Evolutionary conservation across 2,797 vertebrate genomes (phyloP), one percentile per base, ranked within the genome.

Genomic region (Calcarius lapponicus): DNA sequence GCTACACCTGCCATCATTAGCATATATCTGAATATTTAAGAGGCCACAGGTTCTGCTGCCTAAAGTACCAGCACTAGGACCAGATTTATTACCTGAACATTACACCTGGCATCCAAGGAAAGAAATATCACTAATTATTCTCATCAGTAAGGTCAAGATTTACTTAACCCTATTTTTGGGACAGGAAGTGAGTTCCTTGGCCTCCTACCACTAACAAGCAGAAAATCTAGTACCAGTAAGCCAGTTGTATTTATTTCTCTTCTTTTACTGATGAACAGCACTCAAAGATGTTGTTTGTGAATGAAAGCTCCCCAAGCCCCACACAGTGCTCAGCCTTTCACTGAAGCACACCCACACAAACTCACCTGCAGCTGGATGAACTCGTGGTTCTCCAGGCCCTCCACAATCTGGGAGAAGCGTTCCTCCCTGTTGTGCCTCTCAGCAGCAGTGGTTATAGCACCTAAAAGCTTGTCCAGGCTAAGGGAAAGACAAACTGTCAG

Each of bases 361-460:
- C 98, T 92, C 56, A 99, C 99, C 99, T 99, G 99, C 86, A 99
- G 98, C 83, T 99, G 99, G 91, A 99, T 98, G 76, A 98, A 98
- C 96, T 99, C 99, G 1, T 99, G 99, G 97, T 99, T 99, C 97
- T 99, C 98, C 96, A 99, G 97, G 87, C 99, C 99, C 95, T 99
- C 99, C 47, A 99, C 99, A 85, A 99, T 99, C 62, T 98, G 97
- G 86, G 99, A 98, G 96, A 99, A 99, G 50, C 99, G 98, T 86
- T 99, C 99, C 91, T 99, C 99, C 97, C 98, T 98, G 74, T 98
- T 99, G 97, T 99, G 99, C 96, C 98, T 98, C 96, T 99, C 99
- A 45, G 99, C 99, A 94, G 99, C 99, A 71, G 98, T 98, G 58
- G 98, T 99, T 98, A 99, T 99, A 94, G 99, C 99, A 96, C 98